Conservation (phyloP, 2,888 invertebrate genomes). For the Fabriciana adippe region DNA sequence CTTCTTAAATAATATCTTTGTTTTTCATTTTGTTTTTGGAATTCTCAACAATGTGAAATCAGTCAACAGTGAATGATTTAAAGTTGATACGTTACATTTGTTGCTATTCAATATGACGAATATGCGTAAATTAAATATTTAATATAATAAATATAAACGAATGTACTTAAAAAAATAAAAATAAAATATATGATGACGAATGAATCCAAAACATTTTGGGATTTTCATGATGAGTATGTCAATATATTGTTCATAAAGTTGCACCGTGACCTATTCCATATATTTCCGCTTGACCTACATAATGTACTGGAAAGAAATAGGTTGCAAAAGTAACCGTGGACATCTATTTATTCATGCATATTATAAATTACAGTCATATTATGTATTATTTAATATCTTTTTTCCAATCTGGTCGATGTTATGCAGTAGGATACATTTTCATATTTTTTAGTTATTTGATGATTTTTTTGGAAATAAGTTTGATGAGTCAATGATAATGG, state of each 20-base stretch:
- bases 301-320: constrained; percentile 22
- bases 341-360: not conserved
- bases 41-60: no score
- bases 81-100: no score
- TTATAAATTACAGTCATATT: not conserved
- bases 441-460: not conserved
- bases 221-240: not conserved
- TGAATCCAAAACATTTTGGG: not conserved
- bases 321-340: constrained; percentile 7
- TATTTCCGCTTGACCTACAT: constrained; percentile 33
- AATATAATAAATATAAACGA: no score
- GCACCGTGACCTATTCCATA: constrained; percentile 18
- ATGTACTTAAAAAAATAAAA: not conserved
- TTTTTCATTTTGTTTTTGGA: no score
- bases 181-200: not conserved
- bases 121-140: no score
- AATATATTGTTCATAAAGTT: not conserved
- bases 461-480: not conserved
- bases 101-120: no score
- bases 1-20: no score
- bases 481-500: constrained; percentile 3
- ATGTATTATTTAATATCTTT: not conserved
- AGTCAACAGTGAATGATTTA: no score
- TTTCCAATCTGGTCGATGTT: not conserved
- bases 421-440: not conserved